phyloP scores from a whole-genome alignment of 2,113 vertebrate genomes.

The Turnix velox region DNA sequence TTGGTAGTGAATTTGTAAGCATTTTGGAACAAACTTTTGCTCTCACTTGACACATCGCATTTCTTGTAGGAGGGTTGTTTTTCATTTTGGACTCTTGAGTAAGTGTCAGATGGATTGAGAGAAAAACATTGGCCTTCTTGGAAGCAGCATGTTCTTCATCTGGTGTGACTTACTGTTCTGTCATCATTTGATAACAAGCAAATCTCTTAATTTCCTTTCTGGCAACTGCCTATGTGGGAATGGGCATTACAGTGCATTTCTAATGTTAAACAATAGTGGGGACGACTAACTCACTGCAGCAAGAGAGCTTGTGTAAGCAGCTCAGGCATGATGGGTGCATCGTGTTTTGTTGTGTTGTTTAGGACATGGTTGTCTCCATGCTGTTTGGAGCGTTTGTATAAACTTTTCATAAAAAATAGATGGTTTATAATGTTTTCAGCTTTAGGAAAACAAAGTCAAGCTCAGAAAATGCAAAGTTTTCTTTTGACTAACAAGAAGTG shows the following conservation, averaged over 20 bases:
- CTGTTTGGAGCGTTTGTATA: neutral
- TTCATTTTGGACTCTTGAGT: neutral
- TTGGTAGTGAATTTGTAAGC: neutral
- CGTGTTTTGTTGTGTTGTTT: neutral
- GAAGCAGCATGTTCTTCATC: neutral
- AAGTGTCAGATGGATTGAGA: neutral
- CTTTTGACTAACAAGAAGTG: neutral
- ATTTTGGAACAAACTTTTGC: neutral
- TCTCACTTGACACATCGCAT: neutral
- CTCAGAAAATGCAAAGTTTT: neutral
- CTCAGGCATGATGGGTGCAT: neutral
- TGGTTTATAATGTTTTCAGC: neutral
- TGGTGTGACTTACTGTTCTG: neutral
- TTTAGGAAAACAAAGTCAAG: neutral
- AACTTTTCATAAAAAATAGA: neutral
- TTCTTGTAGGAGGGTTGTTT: neutral
- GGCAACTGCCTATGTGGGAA: neutral
- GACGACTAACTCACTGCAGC: neutral
- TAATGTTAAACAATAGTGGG: neutral
- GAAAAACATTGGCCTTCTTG: neutral
- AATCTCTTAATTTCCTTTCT: neutral
- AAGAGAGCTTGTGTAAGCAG: neutral
- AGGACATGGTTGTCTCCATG: neutral
- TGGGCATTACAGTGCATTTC: neutral
- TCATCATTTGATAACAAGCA: neutral